A percentile compares a stretch with the other conserved stretches of the same genome.
Evolutionary conservation across 2,888 invertebrate genomes (phyloP).

Genomic region (Sericinus montela): DNA sequence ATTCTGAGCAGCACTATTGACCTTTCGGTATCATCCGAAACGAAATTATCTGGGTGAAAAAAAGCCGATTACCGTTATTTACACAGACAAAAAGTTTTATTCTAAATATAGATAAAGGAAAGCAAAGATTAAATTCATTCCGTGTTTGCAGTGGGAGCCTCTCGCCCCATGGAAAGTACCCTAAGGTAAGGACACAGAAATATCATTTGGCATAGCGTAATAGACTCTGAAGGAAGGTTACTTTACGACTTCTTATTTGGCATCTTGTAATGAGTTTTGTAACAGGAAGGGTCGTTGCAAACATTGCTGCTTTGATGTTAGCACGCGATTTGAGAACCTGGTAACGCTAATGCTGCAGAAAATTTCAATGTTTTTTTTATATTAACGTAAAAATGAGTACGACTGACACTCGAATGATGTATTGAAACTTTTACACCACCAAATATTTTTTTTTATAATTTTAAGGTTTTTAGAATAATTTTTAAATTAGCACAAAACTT

Average conservation of each 20-base stretch:
- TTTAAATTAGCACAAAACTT: too few relatives aligned
- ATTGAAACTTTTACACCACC: too few relatives aligned
- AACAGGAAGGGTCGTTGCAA: constrained; percentile 47
- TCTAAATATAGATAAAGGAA: constrained; percentile 64
- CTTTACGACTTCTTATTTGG: constrained; percentile 72
- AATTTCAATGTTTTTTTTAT: constrained; percentile 22
- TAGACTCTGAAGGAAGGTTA: constrained; percentile 63
- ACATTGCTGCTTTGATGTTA: constrained; percentile 47
- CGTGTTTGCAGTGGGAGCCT: constrained; percentile 58
- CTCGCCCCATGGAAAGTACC: constrained; percentile 63
- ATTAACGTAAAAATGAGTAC: neutral
- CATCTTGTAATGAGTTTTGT: constrained; percentile 71
- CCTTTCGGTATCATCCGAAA: constrained; percentile 56
- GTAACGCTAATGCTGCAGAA: constrained; percentile 27
- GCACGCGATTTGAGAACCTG: constrained; percentile 37
- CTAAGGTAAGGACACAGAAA: constrained; percentile 61
- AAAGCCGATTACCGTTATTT: constrained; percentile 46
- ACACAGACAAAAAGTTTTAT: constrained; percentile 73
- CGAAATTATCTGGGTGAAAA: constrained; percentile 48
- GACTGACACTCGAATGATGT: too few relatives aligned
- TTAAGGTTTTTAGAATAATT: too few relatives aligned
- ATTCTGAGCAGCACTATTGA: constrained; percentile 55
- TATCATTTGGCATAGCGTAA: constrained; percentile 75
- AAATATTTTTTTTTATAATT: too few relatives aligned
- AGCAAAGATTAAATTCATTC: constrained; percentile 68